Evolutionary conservation across 1,140 invertebrate species (phyloP).

Genomic region (Anastrepha obliqua): DNA sequence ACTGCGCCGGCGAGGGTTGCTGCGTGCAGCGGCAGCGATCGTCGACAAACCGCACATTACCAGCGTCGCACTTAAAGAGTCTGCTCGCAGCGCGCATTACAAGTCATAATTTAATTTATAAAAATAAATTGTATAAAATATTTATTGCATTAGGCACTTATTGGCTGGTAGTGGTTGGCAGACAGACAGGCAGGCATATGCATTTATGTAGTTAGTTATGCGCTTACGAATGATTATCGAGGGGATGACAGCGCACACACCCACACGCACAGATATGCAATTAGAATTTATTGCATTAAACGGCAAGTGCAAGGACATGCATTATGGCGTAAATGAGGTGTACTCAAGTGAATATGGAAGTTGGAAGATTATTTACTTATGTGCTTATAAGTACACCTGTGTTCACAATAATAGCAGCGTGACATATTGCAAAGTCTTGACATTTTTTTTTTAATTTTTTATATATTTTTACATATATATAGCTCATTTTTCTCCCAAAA

Average conservation of each 20-base stretch:
- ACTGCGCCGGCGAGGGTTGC: constrained; percentile 4
- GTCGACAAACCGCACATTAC: constrained; percentile 41
- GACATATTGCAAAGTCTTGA: too few relatives aligned
- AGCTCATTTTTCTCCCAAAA: too few relatives aligned
- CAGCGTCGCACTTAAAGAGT: not conserved
- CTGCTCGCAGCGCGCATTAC: not conserved
- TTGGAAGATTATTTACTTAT: too few relatives aligned
- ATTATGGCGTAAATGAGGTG: constrained; percentile 29
- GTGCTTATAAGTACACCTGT: too few relatives aligned
- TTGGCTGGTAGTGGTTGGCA: too few relatives aligned
- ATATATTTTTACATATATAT: too few relatives aligned
- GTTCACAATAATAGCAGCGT: too few relatives aligned
- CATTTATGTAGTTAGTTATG: constrained; percentile 14
- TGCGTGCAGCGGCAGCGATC: not conserved
- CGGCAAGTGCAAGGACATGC: constrained; percentile 36
- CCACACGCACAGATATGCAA: not conserved
- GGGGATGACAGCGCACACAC: not conserved
- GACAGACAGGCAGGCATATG: not conserved
- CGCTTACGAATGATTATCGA: not conserved
- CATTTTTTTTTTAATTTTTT: too few relatives aligned
- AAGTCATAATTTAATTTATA: constrained; percentile 51
- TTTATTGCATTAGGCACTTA: constrained; percentile 44
- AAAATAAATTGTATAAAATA: constrained; percentile 53
- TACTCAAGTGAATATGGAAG: not conserved
- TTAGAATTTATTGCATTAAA: constrained; percentile 47